Conservation (phyloP, 1,140 invertebrate genomes). For the Sminthurides bifidus region DNA sequence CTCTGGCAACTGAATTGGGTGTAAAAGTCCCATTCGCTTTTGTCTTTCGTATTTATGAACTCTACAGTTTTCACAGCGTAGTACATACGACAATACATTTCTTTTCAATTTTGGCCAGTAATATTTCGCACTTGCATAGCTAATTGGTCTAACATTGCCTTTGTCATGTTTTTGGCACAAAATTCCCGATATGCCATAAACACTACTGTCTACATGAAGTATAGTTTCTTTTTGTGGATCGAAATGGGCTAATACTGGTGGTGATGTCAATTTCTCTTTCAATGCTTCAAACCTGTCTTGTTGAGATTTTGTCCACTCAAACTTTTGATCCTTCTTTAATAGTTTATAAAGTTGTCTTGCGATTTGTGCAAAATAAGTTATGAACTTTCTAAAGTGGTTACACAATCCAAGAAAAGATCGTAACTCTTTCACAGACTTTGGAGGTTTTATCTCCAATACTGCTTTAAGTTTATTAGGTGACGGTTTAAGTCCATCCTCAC, state of each 20-base stretch:
- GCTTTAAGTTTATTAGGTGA: background rate
- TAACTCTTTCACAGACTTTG: background rate
- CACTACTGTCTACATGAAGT: background rate
- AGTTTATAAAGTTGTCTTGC: background rate
- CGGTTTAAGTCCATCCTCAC: background rate
- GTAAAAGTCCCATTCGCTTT: background rate
- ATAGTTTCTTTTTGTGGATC: too few species aligned
- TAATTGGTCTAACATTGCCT: background rate
- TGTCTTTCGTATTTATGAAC: constrained; percentile 1
- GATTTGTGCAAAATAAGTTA: background rate
- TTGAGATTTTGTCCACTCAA: background rate
- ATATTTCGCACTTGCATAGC: background rate
- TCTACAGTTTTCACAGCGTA: background rate
- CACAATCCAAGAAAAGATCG: background rate
- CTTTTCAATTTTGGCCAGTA: constrained; percentile 2
- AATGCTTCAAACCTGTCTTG: background rate
- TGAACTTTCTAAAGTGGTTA: background rate
- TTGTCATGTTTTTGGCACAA: background rate
- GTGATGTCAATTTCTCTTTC: background rate
- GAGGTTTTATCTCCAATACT: background rate
- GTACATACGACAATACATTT: background rate
- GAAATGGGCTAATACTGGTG: background rate
- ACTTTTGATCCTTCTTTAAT: background rate
- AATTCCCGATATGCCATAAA: background rate
- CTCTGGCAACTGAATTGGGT: background rate